Evolutionary conservation across 2,797 vertebrate genomes (phyloP), one percentile per base, ranked within the genome.

Genomic region (Betta splendens): DNA sequence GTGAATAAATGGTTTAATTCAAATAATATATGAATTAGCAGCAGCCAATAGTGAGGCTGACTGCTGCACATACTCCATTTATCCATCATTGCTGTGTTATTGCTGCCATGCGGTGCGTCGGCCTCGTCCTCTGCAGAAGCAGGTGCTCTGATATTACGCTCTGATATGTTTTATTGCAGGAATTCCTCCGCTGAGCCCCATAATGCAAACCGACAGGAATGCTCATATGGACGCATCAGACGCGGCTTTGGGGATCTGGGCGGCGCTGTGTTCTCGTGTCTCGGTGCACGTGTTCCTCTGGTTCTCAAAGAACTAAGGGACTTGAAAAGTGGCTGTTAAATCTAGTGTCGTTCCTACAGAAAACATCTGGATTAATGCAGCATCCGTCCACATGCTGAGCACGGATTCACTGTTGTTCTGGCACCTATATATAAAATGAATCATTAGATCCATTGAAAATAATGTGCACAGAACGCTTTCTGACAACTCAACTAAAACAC

Each of bases 151-250:
- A 64, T 46, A 46, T 4, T 28, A 70, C 50, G 39, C n/a, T n/a
- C n/a, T 18, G 57, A 72, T 21, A 45, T 17, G 12, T 66, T 77
- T 75, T 69, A 77, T 64, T 60, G 60, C 46, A 32, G 3, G 53
- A 54, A 64, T 67, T 65, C 74, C 38, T 45, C 17, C 35, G 3
- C 3, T 42, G 47, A 63, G 64, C 40, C 47, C 18, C 23, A 33
- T 42, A 33, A 49, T 17, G 63, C 44, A 58, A 62, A 59, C 40
- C 53, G 15, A 3, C 36, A 32, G n/a, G 44, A n/a, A 9, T 33
- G 45, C 40, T 63, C 59, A 58, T 25, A 51, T 21, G 7, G 64
- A 22, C 5, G 49, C 26, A 60, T 64, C 38, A 47, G 2, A 39
- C 39, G 45, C n/a, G 35, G 33, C 20, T 69, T 65, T 9, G 44